Percentiles rank a stretch among this genome's conserved stretches.
Conservation (phyloP, 2,797 vertebrate genomes). For the Saxicola maurus region DNA sequence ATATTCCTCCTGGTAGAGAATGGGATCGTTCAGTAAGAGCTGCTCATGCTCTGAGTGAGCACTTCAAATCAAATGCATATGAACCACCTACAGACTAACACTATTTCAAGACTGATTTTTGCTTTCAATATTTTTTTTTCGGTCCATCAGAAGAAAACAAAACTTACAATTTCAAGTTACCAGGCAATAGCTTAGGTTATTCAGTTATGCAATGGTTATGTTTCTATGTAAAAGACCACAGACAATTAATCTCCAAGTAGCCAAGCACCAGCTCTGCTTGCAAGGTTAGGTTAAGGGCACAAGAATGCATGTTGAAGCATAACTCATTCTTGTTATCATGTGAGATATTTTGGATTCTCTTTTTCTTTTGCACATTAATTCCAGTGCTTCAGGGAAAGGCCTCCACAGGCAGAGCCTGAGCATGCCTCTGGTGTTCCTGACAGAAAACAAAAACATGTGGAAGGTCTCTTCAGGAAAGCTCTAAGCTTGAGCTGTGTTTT, state of each 20-base stretch:
- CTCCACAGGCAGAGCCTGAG: neutral
- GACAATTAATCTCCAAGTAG: neutral
- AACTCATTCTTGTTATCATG: neutral
- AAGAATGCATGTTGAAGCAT: rapidly evolving
- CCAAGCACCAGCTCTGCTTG: neutral
- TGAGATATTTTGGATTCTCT: neutral
- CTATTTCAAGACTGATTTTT: neutral
- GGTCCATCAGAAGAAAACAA: constrained; percentile 7
- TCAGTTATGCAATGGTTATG: neutral
- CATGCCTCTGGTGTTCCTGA: neutral
- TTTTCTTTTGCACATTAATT: neutral
- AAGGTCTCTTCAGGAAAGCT: neutral
- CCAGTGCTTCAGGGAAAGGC: neutral
- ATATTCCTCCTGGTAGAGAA: neutral
- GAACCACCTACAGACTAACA: constrained; percentile 23
- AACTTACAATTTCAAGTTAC: neutral
- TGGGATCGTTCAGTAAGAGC: neutral
- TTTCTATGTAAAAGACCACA: neutral
- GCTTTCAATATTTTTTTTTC: neutral
- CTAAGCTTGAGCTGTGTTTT: neutral
- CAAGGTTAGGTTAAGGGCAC: neutral
- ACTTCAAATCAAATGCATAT: neutral
- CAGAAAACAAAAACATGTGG: neutral
- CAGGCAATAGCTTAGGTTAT: neutral
- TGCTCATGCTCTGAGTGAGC: neutral